phyloP scores from a whole-genome alignment of 1,140 invertebrate species.

The Bradysia coprophila region DNA sequence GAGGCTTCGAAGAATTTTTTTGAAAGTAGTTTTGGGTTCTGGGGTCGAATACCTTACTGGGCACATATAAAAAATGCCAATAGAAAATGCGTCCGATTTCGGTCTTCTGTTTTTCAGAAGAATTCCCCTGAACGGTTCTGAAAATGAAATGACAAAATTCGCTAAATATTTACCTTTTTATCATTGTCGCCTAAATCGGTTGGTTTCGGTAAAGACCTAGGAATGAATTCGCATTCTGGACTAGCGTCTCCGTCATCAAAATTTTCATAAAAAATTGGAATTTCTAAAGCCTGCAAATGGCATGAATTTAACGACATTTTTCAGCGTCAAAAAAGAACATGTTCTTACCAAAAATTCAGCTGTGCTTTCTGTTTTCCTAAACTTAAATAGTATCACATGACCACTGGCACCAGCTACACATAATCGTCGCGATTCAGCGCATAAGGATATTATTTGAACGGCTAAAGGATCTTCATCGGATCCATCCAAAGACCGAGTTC shows the following conservation, averaged over 20 bases:
- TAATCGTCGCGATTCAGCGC: conserved; percentile 77
- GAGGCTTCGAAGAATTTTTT: neutral
- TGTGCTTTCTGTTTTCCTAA: conserved; percentile 73
- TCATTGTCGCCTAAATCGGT: conserved; percentile 30
- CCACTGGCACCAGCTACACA: conserved; percentile 76
- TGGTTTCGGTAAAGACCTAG: conserved; percentile 34
- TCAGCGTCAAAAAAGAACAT: neutral
- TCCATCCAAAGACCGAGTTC: conserved; percentile 32
- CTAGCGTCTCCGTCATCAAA: conserved; percentile 59
- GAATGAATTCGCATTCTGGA: conserved; percentile 54
- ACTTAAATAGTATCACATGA: conserved; percentile 91
- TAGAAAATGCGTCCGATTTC: too few species aligned
- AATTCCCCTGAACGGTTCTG: too few species aligned
- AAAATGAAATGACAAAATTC: too few species aligned
- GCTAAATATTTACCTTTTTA: neutral
- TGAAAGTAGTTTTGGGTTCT: neutral
- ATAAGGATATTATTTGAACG: conserved; percentile 81
- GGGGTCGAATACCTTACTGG: neutral
- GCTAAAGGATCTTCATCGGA: conserved; percentile 76
- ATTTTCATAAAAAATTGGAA: conserved; percentile 70
- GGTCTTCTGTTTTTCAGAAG: too few species aligned
- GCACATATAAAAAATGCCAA: too few species aligned
- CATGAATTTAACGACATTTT: neutral
- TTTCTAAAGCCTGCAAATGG: conserved; percentile 56
- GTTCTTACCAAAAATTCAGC: conserved; percentile 62